Base-by-base conservation (phyloP, 2,113 vertebrate species). In the Rousettus leschenaultii region DNA sequence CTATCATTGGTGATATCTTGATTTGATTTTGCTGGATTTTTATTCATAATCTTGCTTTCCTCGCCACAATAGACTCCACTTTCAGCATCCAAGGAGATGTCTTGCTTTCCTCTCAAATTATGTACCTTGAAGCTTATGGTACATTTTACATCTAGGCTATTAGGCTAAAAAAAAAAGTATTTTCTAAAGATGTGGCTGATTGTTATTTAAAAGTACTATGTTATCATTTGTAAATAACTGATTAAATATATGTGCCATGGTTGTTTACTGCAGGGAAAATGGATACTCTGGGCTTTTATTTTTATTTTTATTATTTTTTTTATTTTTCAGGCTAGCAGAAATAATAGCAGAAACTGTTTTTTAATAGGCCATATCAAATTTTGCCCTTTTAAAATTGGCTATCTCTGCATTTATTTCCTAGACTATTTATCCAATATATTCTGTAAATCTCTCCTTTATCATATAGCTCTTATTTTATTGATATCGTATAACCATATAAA, bases 121-220 rank as follows among this genome's bases (percentile, higher is more conserved):
- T 26, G 21, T 65, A 11, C 5, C 40, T 57, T 57, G 40, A 80
- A 18, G 35, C 5, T 84, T 12, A 87, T 53, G 12, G 14, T 86
- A n/a, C 4, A 18, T 79, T 95, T 93, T 65, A 65, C 1, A 61
- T 71, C 70, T 71, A 89, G 21, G 4, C 4, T 86, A 82, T 45
- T 91, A 16, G 38, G 51, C 30, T 9, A 66, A 24, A 45, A 21
- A 26, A 38, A 24, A 38, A 26, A 3, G 1, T 65, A 61, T 88
- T 79, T 92, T 91, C 30, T 90, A 92, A 55, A 51, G 18, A 75
- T 28, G 16, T 70, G 4, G 16, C 8, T 57, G 35, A 74, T 74
- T 95, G 94, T 96, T 86, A 92, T 85, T 91, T 91, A 78, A 8
- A 79, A 70, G 78, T 59, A 86, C 6, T 74, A 14, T 70, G 28